These are phyloP conservation scores for Molothrus ater DNA, from an alignment of 2,797 vertebrate species.

Conservation along the genomic window DNA sequence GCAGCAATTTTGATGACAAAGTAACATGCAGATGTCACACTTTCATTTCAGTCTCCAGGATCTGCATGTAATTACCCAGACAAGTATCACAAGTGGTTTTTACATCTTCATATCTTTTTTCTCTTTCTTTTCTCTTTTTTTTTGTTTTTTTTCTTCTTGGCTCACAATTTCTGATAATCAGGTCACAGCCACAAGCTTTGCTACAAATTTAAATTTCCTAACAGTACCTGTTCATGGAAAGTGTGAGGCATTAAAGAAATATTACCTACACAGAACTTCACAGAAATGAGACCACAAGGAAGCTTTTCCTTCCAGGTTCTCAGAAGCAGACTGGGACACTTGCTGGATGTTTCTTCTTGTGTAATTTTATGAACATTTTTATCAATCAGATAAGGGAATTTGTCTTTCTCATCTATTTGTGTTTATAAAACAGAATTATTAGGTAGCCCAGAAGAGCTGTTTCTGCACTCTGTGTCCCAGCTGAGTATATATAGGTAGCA, in stretches of 20 bases:
- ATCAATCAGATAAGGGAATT: background rate
- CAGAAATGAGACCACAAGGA: background rate
- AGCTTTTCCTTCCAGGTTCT: background rate
- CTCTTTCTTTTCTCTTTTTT: background rate
- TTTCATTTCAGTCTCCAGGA: background rate
- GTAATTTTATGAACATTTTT: background rate
- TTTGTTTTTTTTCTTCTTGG: too few relatives aligned
- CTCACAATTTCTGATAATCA: background rate
- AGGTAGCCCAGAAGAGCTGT: background rate
- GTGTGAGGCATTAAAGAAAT: background rate
- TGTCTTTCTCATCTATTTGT: background rate
- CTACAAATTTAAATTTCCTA: background rate
- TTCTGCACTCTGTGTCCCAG: background rate
- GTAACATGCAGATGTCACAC: background rate
- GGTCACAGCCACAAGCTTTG: background rate
- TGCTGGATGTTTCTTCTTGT: background rate
- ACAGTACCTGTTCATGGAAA: background rate
- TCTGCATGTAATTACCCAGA: background rate
- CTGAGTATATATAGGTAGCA: background rate
- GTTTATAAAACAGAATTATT: background rate
- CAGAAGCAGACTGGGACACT: background rate
- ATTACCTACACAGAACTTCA: background rate
- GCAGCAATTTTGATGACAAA: background rate
- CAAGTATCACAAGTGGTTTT: background rate
- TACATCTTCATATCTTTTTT: background rate